Percentiles rank a stretch among this genome's conserved stretches.
phyloP scores from a whole-genome alignment of 2,797 vertebrate species.

The Loris lydekkerianus region DNA sequence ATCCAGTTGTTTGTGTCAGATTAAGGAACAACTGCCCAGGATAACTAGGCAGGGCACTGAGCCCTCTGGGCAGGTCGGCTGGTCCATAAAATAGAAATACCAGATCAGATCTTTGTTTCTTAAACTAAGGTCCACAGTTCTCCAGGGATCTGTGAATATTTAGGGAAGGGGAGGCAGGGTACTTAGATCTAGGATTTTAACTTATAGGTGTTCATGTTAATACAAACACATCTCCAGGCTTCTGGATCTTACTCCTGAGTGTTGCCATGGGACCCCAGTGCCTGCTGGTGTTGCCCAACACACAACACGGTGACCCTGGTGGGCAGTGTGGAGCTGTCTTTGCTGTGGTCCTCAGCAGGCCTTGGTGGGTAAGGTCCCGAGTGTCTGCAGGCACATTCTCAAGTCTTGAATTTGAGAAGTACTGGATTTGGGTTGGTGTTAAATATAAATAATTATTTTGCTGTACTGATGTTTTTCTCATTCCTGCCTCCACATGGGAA shows the following conservation, averaged over 20 bases:
- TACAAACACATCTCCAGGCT: neutral
- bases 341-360: too few species aligned
- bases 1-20: neutral
- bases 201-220: neutral
- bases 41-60: too few species aligned
- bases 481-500: neutral
- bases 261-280: too few species aligned
- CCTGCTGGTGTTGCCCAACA: neutral
- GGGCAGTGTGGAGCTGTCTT: neutral
- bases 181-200: neutral
- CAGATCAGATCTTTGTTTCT: neutral
- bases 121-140: neutral
- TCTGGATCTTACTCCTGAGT: neutral
- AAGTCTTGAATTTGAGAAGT: neutral
- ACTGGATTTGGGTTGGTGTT: neutral
- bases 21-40: too few species aligned
- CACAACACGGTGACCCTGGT: neutral
- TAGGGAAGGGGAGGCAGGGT: neutral
- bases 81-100: neutral
- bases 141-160: neutral
- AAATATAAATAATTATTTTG: too few species aligned
- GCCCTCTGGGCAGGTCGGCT: too few species aligned
- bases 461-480: neutral
- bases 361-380: accelerated
- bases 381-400: neutral